Conservation (phyloP, 2,888 invertebrate genomes). For the Hypsopygia costalis region DNA sequence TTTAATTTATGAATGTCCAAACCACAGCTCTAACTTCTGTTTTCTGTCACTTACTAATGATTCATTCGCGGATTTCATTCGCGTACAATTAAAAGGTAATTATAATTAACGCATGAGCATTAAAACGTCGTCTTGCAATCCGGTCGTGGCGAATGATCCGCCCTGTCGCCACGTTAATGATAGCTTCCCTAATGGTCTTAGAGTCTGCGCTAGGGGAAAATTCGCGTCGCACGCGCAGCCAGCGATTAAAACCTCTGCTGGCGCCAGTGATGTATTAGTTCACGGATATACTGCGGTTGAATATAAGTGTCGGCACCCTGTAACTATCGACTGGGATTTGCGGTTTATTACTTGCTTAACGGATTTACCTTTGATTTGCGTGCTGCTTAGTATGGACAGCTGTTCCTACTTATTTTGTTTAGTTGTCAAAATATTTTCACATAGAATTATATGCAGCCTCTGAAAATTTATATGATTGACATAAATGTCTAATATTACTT, state of each 20-base stretch:
- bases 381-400: too few relatives aligned
- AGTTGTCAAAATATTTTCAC: too few relatives aligned
- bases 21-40: background rate
- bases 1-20: background rate
- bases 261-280: slow-evolving; percentile 69
- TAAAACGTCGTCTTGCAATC: slow-evolving; percentile 39
- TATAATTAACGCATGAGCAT: slow-evolving; percentile 37
- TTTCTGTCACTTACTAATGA: slow-evolving; percentile 3
- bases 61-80: slow-evolving; percentile 22
- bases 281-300: slow-evolving; percentile 56
- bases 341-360: slow-evolving; percentile 11
- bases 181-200: slow-evolving; percentile 64
- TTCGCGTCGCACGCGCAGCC: slow-evolving; percentile 66
- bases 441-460: too few relatives aligned
- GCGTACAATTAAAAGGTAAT: slow-evolving; percentile 39
- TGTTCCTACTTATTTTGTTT: too few relatives aligned
- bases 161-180: slow-evolving; percentile 71
- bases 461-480: too few relatives aligned
- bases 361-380: background rate
- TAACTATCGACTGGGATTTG: slow-evolving; percentile 12
- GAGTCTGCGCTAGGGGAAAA: slow-evolving; percentile 45
- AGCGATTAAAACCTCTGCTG: slow-evolving; percentile 52
- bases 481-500: too few relatives aligned
- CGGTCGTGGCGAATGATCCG: slow-evolving; percentile 50
- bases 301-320: slow-evolving; percentile 34